phyloP scores from a whole-genome alignment of 1,140 invertebrate species.

The Zaprionus camerounensis region DNA sequence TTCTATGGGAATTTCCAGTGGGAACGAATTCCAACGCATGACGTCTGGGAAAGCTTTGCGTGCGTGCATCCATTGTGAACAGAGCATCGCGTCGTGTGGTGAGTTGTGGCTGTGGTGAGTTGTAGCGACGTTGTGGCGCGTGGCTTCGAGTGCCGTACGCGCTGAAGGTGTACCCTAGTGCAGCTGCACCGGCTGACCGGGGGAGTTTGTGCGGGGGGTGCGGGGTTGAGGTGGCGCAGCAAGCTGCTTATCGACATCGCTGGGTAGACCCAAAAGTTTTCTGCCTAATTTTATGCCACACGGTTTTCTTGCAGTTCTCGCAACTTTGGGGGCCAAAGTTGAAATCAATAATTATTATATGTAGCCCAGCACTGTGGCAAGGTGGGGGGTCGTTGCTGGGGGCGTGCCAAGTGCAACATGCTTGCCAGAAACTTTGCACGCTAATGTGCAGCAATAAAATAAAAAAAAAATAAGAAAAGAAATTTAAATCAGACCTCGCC shows the following conservation, averaged over 20 bases:
- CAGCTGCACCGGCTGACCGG: conserved; percentile 40
- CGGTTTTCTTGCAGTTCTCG: conserved; percentile 26
- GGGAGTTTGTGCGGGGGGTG: not conserved
- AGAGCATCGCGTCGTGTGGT: conserved; percentile 36
- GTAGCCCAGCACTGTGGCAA: conserved; percentile 15
- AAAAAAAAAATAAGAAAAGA: conserved; percentile 5
- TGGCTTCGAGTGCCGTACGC: conserved; percentile 20
- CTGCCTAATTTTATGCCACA: conserved; percentile 60
- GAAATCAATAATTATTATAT: conserved; percentile 79
- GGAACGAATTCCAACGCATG: conserved; percentile 72
- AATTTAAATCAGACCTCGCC: conserved; percentile 68
- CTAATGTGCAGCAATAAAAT: conserved; percentile 75
- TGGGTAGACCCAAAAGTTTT: conserved; percentile 41
- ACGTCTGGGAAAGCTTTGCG: conserved; percentile 33
- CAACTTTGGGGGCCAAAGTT: conserved; percentile 55
- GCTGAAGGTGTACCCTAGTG: conserved; percentile 35
- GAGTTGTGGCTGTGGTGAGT: conserved; percentile 17
- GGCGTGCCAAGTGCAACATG: conserved; percentile 56
- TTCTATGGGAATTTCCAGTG: conserved; percentile 63
- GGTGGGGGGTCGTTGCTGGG: not conserved
- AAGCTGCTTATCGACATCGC: conserved; percentile 48
- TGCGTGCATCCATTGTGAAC: conserved; percentile 54
- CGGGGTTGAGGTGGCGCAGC: conserved; percentile 14
- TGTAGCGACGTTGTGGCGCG: conserved; percentile 12
- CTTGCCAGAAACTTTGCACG: conserved; percentile 76